Evolutionary conservation across 2,888 invertebrate species (phyloP).

Genomic region (Octodonta nipae): DNA sequence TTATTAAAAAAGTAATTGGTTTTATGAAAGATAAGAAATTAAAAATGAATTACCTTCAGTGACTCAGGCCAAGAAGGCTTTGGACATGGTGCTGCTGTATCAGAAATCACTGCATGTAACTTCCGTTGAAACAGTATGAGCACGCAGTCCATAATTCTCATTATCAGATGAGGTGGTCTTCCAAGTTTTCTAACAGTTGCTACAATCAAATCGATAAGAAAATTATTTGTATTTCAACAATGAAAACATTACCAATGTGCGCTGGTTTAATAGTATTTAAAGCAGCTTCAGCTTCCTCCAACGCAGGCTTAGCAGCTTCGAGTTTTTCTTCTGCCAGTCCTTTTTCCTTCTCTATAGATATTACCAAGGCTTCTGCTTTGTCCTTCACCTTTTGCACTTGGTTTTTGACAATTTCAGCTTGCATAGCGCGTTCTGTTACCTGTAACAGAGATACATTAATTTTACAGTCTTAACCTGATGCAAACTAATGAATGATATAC

Average conservation of each 20-base stretch:
- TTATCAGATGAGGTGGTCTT: constrained; percentile 88
- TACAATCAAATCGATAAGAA: constrained; percentile 11
- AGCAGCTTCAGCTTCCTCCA: constrained; percentile 90
- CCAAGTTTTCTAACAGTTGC: constrained; percentile 86
- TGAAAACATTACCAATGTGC: constrained; percentile 70
- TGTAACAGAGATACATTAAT: constrained; percentile 4
- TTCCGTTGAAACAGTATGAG: constrained; percentile 82
- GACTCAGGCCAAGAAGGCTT: constrained; percentile 96
- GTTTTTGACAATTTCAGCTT: constrained; percentile 89
- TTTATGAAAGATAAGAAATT: too few relatives aligned
- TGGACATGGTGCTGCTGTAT: constrained; percentile 68
- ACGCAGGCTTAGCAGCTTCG: constrained; percentile 88
- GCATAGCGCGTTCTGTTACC: constrained; percentile 85
- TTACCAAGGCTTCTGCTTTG: constrained; percentile 80
- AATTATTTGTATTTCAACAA: neutral
- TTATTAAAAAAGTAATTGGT: too few relatives aligned
- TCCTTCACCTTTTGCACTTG: constrained; percentile 93
- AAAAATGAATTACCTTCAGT: constrained; percentile 44
- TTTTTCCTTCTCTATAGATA: constrained; percentile 79
- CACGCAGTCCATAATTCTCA: constrained; percentile 97
- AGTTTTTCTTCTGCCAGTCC: constrained; percentile 81
- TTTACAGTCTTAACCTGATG: neutral
- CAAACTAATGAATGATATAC: neutral
- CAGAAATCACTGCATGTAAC: constrained; percentile 67
- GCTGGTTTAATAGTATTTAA: constrained; percentile 93